phyloP scores from a whole-genome alignment of 1,140 invertebrate species.

The Drosophila nasuta region DNA sequence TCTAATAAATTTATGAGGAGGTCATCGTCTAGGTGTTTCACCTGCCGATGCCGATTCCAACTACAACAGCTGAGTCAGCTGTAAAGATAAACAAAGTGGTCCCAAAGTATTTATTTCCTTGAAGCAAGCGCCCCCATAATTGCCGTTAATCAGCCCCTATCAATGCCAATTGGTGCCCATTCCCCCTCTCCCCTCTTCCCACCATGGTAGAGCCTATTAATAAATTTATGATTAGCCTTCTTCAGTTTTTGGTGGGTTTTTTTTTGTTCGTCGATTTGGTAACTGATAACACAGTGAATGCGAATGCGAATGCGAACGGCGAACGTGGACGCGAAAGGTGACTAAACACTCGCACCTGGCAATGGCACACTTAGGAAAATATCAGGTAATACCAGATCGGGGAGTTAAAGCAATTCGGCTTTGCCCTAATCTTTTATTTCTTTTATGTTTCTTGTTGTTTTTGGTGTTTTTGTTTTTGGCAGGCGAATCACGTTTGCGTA shows the following conservation, averaged over 20 bases:
- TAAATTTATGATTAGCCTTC: slow-evolving; percentile 24
- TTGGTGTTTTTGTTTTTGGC: slow-evolving; percentile 21
- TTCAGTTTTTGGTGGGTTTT: not conserved
- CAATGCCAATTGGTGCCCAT: slow-evolving; percentile 26
- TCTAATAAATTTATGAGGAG: slow-evolving; percentile 20
- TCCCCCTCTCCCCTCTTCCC: no score
- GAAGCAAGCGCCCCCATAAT: slow-evolving; percentile 13
- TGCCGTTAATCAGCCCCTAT: slow-evolving; percentile 31
- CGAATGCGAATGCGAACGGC: not conserved
- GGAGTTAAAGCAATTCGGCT: slow-evolving; percentile 8
- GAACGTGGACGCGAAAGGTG: slow-evolving; percentile 9
- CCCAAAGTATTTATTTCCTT: slow-evolving; percentile 9
- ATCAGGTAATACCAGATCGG: slow-evolving; percentile 15
- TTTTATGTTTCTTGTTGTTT: not conserved
- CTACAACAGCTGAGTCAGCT: slow-evolving; percentile 1
- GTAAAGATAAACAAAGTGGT: slow-evolving; percentile 13
- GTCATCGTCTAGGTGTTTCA: not conserved
- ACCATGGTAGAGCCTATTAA: not conserved
- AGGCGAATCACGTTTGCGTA: slow-evolving; percentile 66
- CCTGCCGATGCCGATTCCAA: slow-evolving; percentile 1
- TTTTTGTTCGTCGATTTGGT: slow-evolving; percentile 8
- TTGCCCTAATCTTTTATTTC: slow-evolving; percentile 31
- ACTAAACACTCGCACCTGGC: slow-evolving; percentile 19
- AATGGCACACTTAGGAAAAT: slow-evolving; percentile 17
- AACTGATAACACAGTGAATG: slow-evolving; percentile 12